phyloP scores from a whole-genome alignment of 2,888 invertebrate species.

The Bedellia somnulentella region DNA sequence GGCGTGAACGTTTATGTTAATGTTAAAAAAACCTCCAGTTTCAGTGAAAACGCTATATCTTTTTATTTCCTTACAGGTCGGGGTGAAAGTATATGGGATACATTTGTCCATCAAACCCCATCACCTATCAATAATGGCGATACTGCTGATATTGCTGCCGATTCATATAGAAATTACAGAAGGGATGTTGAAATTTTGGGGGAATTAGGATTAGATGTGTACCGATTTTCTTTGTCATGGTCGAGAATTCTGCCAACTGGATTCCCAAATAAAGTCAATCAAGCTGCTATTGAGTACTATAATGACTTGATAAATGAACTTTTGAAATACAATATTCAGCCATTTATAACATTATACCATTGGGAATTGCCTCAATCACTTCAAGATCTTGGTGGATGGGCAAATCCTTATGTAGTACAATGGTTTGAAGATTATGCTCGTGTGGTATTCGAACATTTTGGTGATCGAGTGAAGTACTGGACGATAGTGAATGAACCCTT shows the following conservation, averaged over 20 bases:
- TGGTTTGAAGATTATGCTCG: constrained; percentile 55
- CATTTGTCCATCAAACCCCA: constrained; percentile 37
- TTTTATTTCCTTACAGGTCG: too few relatives aligned
- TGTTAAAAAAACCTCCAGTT: too few relatives aligned
- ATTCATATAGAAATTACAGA: constrained; percentile 62
- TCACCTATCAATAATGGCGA: constrained; percentile 51
- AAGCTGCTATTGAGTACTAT: constrained; percentile 66
- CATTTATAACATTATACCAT: constrained; percentile 60
- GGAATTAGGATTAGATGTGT: constrained; percentile 45
- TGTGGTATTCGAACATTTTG: constrained; percentile 37
- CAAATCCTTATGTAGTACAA: constrained; percentile 36
- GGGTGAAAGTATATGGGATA: constrained; percentile 66
- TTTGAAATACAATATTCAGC: constrained; percentile 59
- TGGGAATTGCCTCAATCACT: constrained; percentile 59
- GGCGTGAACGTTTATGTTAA: too few relatives aligned
- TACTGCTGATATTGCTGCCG: constrained; percentile 62
- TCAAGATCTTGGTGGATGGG: constrained; percentile 61
- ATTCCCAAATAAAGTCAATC: constrained; percentile 49
- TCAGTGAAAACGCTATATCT: too few relatives aligned
- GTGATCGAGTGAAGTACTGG: constrained; percentile 58
- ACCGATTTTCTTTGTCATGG: constrained; percentile 67
- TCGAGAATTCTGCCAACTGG: constrained; percentile 62
- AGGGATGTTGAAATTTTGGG: constrained; percentile 51
- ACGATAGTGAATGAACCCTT: too few relatives aligned
- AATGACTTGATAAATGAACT: constrained; percentile 64